Conservation (phyloP, 1,140 invertebrate genomes). For the Drosophila rufa region DNA sequence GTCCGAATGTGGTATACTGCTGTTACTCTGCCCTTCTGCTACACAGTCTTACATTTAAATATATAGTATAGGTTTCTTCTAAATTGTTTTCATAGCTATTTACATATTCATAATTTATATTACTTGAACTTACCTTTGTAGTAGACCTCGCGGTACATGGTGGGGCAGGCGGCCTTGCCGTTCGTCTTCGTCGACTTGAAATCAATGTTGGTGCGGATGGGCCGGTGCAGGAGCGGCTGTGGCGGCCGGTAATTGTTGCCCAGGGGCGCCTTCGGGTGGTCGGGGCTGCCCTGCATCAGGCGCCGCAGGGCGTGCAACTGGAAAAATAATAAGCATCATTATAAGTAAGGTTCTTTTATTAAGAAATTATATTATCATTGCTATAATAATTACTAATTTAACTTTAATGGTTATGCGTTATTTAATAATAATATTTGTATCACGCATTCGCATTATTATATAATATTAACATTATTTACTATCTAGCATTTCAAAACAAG, state of each 20-base stretch:
- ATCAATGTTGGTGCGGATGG: conserved; percentile 97
- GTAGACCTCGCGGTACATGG: conserved; percentile 94
- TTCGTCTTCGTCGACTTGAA: conserved; percentile 91
- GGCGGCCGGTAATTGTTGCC: conserved; percentile 97
- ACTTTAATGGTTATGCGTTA: not conserved
- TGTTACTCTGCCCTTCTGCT: too few relatives aligned
- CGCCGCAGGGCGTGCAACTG: conserved; percentile 93
- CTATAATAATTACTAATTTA: too few relatives aligned
- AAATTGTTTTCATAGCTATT: not conserved
- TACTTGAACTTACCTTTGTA: conserved; percentile 89
- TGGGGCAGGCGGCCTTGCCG: conserved; percentile 93
- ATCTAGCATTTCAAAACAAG: not conserved
- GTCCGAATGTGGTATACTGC: too few relatives aligned
- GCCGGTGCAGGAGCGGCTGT: conserved; percentile 95
- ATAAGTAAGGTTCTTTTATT: not conserved
- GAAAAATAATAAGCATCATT: conserved; percentile 69
- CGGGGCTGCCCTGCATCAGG: conserved; percentile 94
- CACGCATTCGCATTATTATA: not conserved
- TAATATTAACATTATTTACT: not conserved
- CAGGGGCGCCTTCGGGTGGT: conserved; percentile 94
- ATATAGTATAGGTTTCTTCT: not conserved
- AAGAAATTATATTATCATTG: too few relatives aligned
- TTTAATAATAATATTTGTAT: not conserved
- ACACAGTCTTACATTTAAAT: too few relatives aligned
- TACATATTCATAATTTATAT: not conserved